phyloP scores from a whole-genome alignment of 1,140 invertebrate species.

The Atopsyche davidsoni region DNA sequence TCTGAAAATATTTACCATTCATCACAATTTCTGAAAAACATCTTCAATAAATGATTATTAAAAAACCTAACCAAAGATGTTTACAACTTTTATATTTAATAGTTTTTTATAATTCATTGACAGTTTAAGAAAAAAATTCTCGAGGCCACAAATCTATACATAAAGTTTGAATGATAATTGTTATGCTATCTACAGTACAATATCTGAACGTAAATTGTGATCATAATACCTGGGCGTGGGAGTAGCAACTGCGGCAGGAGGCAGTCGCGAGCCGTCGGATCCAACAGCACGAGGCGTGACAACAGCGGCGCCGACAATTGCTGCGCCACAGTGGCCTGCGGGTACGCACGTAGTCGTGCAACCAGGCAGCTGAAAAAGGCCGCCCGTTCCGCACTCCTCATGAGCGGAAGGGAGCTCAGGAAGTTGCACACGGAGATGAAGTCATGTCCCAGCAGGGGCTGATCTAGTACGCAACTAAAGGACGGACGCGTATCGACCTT shows the following conservation, averaged over 20 bases:
- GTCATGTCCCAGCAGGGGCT: slow-evolving; percentile 74
- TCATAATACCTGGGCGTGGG: slow-evolving; percentile 33
- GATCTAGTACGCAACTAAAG: slow-evolving; percentile 57
- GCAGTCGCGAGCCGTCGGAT: slow-evolving; percentile 66
- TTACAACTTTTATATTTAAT: no score
- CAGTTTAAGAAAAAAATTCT: no score
- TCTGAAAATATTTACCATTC: no score
- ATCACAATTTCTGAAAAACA: no score
- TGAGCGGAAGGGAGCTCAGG: slow-evolving; percentile 72
- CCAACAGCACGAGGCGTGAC: slow-evolving; percentile 75
- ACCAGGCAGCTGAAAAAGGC: slow-evolving; percentile 67
- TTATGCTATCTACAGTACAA: no score
- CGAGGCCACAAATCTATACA: no score
- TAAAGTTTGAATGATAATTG: no score
- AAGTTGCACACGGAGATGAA: slow-evolving; percentile 78
- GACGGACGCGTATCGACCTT: slow-evolving; percentile 54
- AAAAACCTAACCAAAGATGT: no score
- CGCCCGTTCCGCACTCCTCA: slow-evolving; percentile 66
- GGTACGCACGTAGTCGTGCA: slow-evolving; percentile 59
- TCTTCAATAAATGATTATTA: no score
- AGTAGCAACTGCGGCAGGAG: slow-evolving; percentile 62
- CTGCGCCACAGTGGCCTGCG: slow-evolving; percentile 70
- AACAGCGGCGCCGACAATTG: slow-evolving; percentile 68
- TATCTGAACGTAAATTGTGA: no score
- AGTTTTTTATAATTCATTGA: no score